Evolutionary conservation across 2,113 vertebrate genomes (phyloP).

Genomic region (Corvus moneduloides): DNA sequence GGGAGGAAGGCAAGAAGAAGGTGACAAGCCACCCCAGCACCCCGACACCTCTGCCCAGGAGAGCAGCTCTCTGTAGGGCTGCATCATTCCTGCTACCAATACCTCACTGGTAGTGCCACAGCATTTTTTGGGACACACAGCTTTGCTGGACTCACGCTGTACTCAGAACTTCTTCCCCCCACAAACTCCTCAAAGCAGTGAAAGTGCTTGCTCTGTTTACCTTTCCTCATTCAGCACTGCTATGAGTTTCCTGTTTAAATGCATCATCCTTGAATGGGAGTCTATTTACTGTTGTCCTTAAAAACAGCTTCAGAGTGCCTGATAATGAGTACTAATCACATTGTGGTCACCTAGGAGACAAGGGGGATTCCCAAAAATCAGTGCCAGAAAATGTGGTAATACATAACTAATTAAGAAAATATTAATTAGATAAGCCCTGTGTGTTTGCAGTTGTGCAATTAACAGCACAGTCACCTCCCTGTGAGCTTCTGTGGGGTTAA

Average conservation of each 20-base stretch:
- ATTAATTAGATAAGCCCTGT: background rate
- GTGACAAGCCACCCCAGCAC: background rate
- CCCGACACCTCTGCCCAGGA: accelerated
- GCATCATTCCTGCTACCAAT: background rate
- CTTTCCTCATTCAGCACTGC: background rate
- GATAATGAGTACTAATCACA: conserved; percentile 26
- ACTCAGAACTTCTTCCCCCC: background rate
- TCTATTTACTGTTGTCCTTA: background rate
- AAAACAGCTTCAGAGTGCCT: conserved; percentile 26
- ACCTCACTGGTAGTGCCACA: background rate
- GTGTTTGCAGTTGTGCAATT: background rate
- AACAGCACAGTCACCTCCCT: background rate
- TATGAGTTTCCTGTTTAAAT: background rate
- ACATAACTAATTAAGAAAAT: background rate
- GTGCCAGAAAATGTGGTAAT: background rate
- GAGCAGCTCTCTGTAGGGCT: background rate
- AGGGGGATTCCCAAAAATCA: conserved; percentile 21
- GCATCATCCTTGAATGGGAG: background rate
- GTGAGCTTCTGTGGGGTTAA: background rate
- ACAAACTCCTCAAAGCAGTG: background rate
- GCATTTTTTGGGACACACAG: background rate
- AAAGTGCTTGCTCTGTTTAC: background rate
- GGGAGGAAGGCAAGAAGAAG: background rate
- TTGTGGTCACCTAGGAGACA: conserved; percentile 30
- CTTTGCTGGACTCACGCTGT: background rate